Percentiles rank a stretch among this genome's conserved stretches.
Evolutionary conservation across 2,113 vertebrate genomes (phyloP).

Genomic region (Peromyscus polionotus): DNA sequence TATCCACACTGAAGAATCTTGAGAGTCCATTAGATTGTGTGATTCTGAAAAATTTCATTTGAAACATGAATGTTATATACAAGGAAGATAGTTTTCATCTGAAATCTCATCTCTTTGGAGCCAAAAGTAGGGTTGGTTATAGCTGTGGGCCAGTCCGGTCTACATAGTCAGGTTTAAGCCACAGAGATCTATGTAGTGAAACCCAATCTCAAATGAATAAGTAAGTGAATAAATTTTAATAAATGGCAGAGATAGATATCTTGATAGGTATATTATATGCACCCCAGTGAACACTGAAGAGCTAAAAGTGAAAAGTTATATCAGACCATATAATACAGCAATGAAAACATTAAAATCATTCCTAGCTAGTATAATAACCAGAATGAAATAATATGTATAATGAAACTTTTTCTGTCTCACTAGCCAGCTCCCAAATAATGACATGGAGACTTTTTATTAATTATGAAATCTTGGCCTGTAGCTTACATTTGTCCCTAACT

Average conservation of each 20-base stretch:
- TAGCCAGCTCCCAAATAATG: too few relatives aligned
- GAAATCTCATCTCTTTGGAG: background rate
- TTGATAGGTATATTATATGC: background rate
- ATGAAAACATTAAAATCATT: background rate
- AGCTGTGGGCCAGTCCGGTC: background rate
- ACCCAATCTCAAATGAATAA: background rate
- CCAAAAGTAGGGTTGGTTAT: background rate
- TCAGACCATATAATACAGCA: background rate
- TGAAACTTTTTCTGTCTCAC: background rate
- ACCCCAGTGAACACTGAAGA: background rate
- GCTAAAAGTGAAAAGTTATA: background rate
- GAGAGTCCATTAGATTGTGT: too few relatives aligned
- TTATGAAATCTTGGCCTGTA: background rate
- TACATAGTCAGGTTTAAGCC: background rate
- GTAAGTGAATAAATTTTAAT: background rate
- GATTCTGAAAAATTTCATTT: background rate
- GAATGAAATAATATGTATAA: background rate
- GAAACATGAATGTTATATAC: background rate
- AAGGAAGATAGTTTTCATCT: background rate
- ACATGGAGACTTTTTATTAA: background rate
- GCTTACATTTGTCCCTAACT: background rate
- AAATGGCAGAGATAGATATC: background rate
- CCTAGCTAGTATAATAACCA: background rate
- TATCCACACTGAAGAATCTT: background rate
- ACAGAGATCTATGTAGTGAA: background rate